Evolutionary conservation across 2,888 invertebrate species (phyloP), one percentile per base, ranked within the genome.

Genomic region (Caenorhabditis sinica): DNA sequence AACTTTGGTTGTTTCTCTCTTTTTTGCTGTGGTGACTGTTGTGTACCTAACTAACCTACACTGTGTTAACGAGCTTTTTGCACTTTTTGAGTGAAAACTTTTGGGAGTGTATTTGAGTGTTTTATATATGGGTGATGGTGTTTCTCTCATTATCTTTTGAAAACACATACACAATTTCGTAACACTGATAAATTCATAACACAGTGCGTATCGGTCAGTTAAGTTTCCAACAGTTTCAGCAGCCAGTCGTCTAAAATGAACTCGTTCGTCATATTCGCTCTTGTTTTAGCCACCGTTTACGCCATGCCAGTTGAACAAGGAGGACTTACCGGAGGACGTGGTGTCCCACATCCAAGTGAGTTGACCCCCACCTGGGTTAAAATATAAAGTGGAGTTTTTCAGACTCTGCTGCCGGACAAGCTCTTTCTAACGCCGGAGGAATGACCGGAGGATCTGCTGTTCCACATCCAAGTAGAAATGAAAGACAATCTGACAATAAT

Each of bases 371-470:
- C 5, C 23, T 43, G n/a, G n/a, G 5, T 11, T 17, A 5, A 28
- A 8, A 30, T 17, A 17, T 15, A 17, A n/a, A 25, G 28, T 20
- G 13, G 17, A 49, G n/a, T 30, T 30, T 20, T 72, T 0, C 51
- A 85, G 85, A 85, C 61, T 82, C 82, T 25, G 82, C 80, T 13
- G 85, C 85, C 43, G 85, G 85, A 66, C 77, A 82, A 74, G 85
- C 73, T 20, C 73, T 85, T 20, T 53, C 77, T 15, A 56, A 56
- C 15, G 56, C 56, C 23, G 75, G 75, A 51, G 82, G 82, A 65
- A 28, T 58, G 51, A 74, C 69, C 51, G 74, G 74, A 40, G 81
- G 81, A 58, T 69, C 73, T 1, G 28, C 65, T 25, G 82, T 82
- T 25, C 82, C 82, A 71, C 76, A 82, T 60, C 82, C 82, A 76